These are phyloP conservation scores for Cololabis saira DNA, from an alignment of 2,113 vertebrate genomes.

Conservation along the genomic window DNA sequence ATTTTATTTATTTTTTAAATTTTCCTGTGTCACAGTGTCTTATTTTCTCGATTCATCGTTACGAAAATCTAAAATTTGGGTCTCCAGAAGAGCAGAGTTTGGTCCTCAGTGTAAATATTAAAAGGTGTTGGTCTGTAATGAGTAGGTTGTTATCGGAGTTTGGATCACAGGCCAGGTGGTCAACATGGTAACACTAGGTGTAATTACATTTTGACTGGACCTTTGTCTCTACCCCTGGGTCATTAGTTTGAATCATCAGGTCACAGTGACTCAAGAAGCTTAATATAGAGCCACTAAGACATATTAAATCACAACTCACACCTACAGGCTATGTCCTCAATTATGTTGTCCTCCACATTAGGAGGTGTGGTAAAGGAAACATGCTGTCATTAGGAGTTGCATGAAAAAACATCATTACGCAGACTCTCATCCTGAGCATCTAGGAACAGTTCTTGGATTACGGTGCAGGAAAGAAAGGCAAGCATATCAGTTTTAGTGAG, in stretches of 20 bases:
- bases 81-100: not conserved
- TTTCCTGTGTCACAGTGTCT: constrained; percentile 9
- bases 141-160: not conserved
- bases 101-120: not conserved
- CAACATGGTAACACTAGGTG: constrained; percentile 1
- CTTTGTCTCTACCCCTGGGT: constrained; percentile 24
- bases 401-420: too few relatives aligned
- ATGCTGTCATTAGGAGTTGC: not conserved
- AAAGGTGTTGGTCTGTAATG: constrained; percentile 9
- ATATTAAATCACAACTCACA: constrained; percentile 37
- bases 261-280: constrained; percentile 47
- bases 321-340: constrained; percentile 15
- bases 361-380: constrained; percentile 9
- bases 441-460: too few relatives aligned
- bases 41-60: constrained; percentile 7
- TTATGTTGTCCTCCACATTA: not conserved
- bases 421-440: too few relatives aligned
- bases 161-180: not conserved
- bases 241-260: constrained; percentile 38
- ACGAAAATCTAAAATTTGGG: constrained; percentile 30
- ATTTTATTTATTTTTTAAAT: not conserved
- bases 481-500: too few relatives aligned
- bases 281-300: constrained; percentile 37
- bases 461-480: too few relatives aligned
- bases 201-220: constrained; percentile 37